Percentiles rank a stretch among this genome's conserved stretches.
Conservation (phyloP, 2,888 invertebrate genomes). For the Elegia similella region DNA sequence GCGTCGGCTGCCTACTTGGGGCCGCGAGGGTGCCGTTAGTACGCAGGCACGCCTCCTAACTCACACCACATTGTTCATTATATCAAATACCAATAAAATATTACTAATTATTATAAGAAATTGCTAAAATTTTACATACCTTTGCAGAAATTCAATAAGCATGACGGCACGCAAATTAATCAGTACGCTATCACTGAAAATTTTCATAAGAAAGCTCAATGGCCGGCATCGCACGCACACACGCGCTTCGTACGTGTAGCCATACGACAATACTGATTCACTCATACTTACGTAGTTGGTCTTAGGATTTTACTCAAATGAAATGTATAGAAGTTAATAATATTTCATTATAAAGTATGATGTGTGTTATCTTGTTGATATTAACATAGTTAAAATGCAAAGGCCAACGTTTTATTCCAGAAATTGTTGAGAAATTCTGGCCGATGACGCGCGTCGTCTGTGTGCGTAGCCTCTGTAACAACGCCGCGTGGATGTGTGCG, state of each 20-base stretch:
- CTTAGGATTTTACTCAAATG: background rate
- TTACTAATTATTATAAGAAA: slow-evolving; percentile 5
- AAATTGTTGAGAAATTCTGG: slow-evolving; percentile 34
- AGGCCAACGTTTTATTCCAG: slow-evolving; percentile 31
- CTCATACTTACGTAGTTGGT: slow-evolving; percentile 32
- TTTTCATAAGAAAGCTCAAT: slow-evolving; percentile 45
- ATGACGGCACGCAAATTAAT: background rate
- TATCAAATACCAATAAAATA: slow-evolving; percentile 21
- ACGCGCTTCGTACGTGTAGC: slow-evolving; percentile 23
- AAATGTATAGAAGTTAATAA: background rate
- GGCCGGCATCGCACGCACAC: slow-evolving; percentile 50
- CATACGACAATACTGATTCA: slow-evolving; percentile 34
- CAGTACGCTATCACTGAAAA: slow-evolving; percentile 38
- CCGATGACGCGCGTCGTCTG: slow-evolving; percentile 22
- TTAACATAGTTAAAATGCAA: slow-evolving; percentile 28
- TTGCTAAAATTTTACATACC: too few relatives aligned
- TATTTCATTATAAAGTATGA: background rate
- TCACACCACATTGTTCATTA: slow-evolving; percentile 28
- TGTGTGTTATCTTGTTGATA: background rate
- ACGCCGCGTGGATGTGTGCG: slow-evolving; percentile 35
- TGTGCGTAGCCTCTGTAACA: slow-evolving; percentile 33
- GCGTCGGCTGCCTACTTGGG: slow-evolving; percentile 60
- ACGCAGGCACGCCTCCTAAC: slow-evolving; percentile 62
- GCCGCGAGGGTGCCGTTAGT: slow-evolving; percentile 67
- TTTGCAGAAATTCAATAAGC: background rate